Base-by-base conservation (phyloP, 2,888 invertebrate genomes). In the Oscheius sp. region DNA sequence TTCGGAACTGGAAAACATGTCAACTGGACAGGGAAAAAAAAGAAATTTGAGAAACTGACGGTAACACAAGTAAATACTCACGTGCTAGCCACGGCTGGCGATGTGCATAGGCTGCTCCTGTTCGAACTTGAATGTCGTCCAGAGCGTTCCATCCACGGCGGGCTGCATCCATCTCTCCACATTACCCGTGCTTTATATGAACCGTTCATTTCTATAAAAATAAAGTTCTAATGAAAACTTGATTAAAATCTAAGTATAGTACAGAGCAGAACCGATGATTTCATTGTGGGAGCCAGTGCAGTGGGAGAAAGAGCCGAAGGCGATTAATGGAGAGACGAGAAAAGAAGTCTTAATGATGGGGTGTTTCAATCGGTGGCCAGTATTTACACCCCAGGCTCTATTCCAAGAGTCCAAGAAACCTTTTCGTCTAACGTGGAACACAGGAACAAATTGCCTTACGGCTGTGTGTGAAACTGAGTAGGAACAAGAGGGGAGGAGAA, bases 101-200 rank as follows among this genome's bases (percentile, higher is more conserved):
- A 74, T n/a, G 78, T 81, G 58, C 81, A 81, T n/a, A 77, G 77
- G 16, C 76, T 74, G 41, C 75, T 76, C 21, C 78, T 27, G 53
- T 45, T 69, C 35, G 35, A 35, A 35, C 23, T 64, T 58, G 55
- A 52, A 52, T 66, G 66, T 5, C 66, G 66, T n/a, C 66, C 68
- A 23, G 56, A 58, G 41, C 70, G 53, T 49, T 83, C 80, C 79
- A 83, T 83, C 83, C 83, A 83, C 13, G 83, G 83, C 9, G 83
- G 83, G 18, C 80, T 77, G 58, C 73, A 73, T 23, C 75, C 83
- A 56, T 80, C 81, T 13, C 79, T 45, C 55, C 79, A 76, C 23
- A 81, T 70, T 68, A 79, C 76, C 23, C 77, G 73, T 25, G 81
- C 75, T 41, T 76, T 76, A 63, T 78, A 77, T 35, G 76, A 75